Percentiles rank a stretch among this genome's conserved stretches.
Evolutionary conservation across 2,888 invertebrate genomes (phyloP).

Genomic region (Teinopalpus imperialis): DNA sequence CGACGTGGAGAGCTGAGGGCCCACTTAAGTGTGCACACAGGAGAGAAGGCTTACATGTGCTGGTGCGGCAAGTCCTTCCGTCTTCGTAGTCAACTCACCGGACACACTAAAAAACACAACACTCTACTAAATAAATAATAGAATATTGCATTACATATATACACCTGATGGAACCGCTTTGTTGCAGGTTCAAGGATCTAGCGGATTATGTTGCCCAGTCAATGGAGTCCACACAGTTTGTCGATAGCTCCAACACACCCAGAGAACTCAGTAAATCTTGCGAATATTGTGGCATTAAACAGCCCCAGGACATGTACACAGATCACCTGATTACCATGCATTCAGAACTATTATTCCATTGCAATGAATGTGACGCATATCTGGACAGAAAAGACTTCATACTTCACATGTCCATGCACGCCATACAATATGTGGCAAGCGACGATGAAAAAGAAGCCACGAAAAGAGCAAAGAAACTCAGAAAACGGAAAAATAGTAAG

Average conservation of each 20-base stretch:
- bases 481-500: slow-evolving; percentile 13
- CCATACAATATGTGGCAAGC: slow-evolving; percentile 35
- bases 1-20: slow-evolving; percentile 76
- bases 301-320: slow-evolving; percentile 30
- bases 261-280: slow-evolving; percentile 33
- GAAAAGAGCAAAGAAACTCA: slow-evolving; percentile 3
- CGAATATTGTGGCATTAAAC: slow-evolving; percentile 40
- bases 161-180: slow-evolving; percentile 34
- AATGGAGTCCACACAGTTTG: slow-evolving; percentile 13
- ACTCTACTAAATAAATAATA: slow-evolving; percentile 1
- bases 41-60: slow-evolving; percentile 78
- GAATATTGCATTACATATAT: not conserved
- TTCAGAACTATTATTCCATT: slow-evolving; percentile 56
- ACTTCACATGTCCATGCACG: slow-evolving; percentile 63
- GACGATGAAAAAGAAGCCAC: slow-evolving; percentile 10
- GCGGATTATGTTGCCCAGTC: slow-evolving; percentile 22
- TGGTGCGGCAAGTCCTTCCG: slow-evolving; percentile 77
- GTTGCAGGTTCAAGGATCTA: slow-evolving; percentile 45
- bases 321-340: slow-evolving; percentile 54
- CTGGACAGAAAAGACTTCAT: slow-evolving; percentile 53
- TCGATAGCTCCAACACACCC: slow-evolving; percentile 7
- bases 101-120: slow-evolving; percentile 41
- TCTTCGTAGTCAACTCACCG: slow-evolving; percentile 50
- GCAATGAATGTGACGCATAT: slow-evolving; percentile 61
- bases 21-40: slow-evolving; percentile 80